Evolutionary conservation across 2,888 invertebrate genomes (phyloP).

Genomic region (Synanthedon andrenaeformis): DNA sequence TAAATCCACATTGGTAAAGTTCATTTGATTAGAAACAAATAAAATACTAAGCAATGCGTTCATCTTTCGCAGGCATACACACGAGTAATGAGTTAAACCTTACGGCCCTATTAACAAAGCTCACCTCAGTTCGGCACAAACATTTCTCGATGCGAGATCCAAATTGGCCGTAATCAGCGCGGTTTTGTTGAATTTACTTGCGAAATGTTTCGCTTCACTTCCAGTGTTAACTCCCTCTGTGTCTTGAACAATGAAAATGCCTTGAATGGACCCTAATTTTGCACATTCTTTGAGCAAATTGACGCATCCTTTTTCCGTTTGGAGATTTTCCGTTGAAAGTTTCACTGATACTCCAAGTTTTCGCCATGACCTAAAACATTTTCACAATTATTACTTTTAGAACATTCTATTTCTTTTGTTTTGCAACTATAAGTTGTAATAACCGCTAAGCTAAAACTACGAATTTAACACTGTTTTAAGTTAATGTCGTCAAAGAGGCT

Average conservation of each 20-base stretch:
- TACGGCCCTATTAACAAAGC: slow-evolving; percentile 6
- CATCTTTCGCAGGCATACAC: too few relatives aligned
- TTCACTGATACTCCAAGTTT: slow-evolving; percentile 17
- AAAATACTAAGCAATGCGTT: too few relatives aligned
- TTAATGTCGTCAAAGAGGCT: too few relatives aligned
- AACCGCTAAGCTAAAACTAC: too few relatives aligned
- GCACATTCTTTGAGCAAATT: slow-evolving; percentile 20
- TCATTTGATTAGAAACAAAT: too few relatives aligned
- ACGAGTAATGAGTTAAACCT: too few relatives aligned
- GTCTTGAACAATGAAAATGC: slow-evolving; percentile 27
- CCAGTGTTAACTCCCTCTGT: slow-evolving; percentile 9
- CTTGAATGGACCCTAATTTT: slow-evolving; percentile 23
- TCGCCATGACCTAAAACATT: slow-evolving; percentile 23
- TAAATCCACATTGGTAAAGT: too few relatives aligned
- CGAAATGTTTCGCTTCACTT: slow-evolving; percentile 16
- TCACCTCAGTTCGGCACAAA: slow-evolving; percentile 30
- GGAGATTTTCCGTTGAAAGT: slow-evolving; percentile 17
- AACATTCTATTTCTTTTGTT: not conserved
- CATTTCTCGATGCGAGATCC: slow-evolving; percentile 24
- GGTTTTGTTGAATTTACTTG: slow-evolving; percentile 21
- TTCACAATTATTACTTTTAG: not conserved
- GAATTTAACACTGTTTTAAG: too few relatives aligned
- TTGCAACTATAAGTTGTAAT: too few relatives aligned
- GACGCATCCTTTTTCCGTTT: slow-evolving; percentile 20
- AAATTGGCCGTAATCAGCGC: slow-evolving; percentile 22